Base-by-base conservation (phyloP, 2,113 vertebrate species). In the Benitochromis conjunctus region DNA sequence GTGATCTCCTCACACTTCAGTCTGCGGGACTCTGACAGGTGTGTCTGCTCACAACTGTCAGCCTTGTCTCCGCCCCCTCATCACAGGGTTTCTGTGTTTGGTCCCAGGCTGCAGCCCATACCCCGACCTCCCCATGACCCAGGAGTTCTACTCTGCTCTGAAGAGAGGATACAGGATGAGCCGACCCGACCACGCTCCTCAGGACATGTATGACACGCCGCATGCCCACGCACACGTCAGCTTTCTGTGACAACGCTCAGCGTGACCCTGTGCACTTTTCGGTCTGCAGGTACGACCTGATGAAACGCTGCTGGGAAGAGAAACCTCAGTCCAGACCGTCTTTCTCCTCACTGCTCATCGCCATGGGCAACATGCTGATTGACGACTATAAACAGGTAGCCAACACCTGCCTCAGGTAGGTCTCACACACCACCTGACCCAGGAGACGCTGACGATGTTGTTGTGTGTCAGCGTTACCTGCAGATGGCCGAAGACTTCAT, bases 261-360 rank as follows among this genome's bases (percentile, higher is more conserved):
- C 7, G 18, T 74, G 38, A 71, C 19, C 31, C 31, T 43, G 13
- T 69, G 38, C 38, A 26, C 12, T 29, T 78, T 53, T 79, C 29
- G 82, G 71, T 87, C 14, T 55, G 24, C 90, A 98, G 98, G 64
- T 97, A 96, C 0, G 94, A 97, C 24, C 95, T 98, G 91, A 98
- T 98, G 97, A 96, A 95, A 76, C 94, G 91, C 69, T 98, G 98
- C 83, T 98, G 98, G 98, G 96, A 97, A 86, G 97, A 97, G 87
- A 96, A 97, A 69, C 97, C 97, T 86, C 95, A 97, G 92, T 95
- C 95, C n/a, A 97, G 98, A 80, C 98, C 98, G 0, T 90, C 96
- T 19, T 98, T 98, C 93, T 97, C 97, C 8, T 97, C 96, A 54
- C 85, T 99, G 84, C 96, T 96, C 58, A 83, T 93, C 60, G 92